Evolutionary conservation across 1,140 invertebrate species (phyloP).

Genomic region (Drosophila trapezifrons): DNA sequence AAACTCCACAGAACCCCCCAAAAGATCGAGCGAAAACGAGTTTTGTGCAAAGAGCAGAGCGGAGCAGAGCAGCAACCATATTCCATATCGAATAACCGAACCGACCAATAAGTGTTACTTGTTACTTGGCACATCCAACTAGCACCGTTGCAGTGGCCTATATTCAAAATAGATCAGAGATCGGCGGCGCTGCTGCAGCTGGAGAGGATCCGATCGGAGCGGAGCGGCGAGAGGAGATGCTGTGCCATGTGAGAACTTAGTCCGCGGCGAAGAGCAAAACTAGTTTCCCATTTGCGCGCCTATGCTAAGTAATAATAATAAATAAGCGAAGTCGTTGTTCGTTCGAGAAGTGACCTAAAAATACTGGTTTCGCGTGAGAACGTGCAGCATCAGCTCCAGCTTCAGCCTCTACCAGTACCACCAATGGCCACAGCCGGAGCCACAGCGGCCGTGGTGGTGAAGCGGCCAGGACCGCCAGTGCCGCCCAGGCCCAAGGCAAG

Average conservation of each 20-base stretch:
- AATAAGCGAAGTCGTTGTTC: slow-evolving; percentile 64
- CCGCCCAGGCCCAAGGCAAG: slow-evolving; percentile 76
- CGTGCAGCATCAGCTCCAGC: slow-evolving; percentile 29
- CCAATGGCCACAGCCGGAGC: slow-evolving; percentile 61
- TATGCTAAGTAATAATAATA: slow-evolving; percentile 82
- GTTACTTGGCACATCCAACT: slow-evolving; percentile 50
- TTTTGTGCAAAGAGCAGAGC: slow-evolving; percentile 52
- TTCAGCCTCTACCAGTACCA: slow-evolving; percentile 10
- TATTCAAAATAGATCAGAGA: slow-evolving; percentile 81
- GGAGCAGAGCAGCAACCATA: slow-evolving; percentile 46
- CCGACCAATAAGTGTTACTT: slow-evolving; percentile 51
- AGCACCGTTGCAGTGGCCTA: slow-evolving; percentile 79
- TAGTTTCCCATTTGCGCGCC: slow-evolving; percentile 72
- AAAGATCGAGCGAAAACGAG: slow-evolving; percentile 64
- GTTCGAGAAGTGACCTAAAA: slow-evolving; percentile 81
- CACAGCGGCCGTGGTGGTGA: slow-evolving; percentile 67
- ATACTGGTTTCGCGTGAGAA: slow-evolving; percentile 81
- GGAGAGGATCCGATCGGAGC: slow-evolving; percentile 23
- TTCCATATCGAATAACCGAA: slow-evolving; percentile 48
- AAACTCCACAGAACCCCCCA: slow-evolving; percentile 52
- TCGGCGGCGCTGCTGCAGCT: slow-evolving; percentile 49
- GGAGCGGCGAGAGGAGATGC: slow-evolving; percentile 20
- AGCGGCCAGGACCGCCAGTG: slow-evolving; percentile 79
- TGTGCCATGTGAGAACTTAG: slow-evolving; percentile 56
- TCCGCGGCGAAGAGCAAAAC: slow-evolving; percentile 51